These are phyloP conservation scores for Coranthus polyacanthus DNA, from an alignment of 2,797 vertebrate species.

Conservation along the genomic window DNA sequence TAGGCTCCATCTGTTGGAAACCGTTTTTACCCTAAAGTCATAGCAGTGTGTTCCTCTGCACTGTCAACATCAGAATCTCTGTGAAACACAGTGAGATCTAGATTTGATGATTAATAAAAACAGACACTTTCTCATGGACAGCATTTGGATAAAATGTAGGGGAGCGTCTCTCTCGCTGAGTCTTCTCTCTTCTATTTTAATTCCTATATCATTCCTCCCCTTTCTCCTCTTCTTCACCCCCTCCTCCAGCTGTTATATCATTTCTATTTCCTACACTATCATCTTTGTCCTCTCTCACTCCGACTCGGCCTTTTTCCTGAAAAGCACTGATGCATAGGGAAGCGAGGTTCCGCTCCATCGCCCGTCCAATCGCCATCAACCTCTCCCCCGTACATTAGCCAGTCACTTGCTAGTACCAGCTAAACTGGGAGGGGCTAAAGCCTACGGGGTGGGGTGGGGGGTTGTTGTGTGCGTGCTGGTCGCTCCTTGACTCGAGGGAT, in stretches of 20 bases:
- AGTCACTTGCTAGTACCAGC: conserved; percentile 37
- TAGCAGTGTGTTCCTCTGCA: conserved; percentile 27
- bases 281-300: conserved; percentile 62
- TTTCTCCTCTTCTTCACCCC: conserved; percentile 4
- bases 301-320: conserved; percentile 61
- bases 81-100: too few species aligned
- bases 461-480: conserved; percentile 46
- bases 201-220: not conserved
- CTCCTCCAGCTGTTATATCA: conserved; percentile 29
- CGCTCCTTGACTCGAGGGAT: conserved; percentile 64
- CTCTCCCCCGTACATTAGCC: conserved; percentile 59
- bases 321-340: conserved; percentile 76
- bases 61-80: conserved; percentile 2
- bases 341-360: conserved; percentile 66
- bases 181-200: not conserved
- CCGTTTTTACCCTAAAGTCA: conserved; percentile 48
- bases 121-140: conserved; percentile 1
- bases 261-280: conserved; percentile 55
- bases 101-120: not conserved
- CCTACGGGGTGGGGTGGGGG: conserved; percentile 24
- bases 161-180: not conserved
- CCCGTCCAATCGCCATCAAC: conserved; percentile 61
- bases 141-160: conserved; percentile 5
- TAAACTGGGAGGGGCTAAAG: conserved; percentile 46
- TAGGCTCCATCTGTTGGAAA: conserved; percentile 61